phyloP scores from a whole-genome alignment of 2,797 vertebrate genomes.

The Sebastes jordani region DNA sequence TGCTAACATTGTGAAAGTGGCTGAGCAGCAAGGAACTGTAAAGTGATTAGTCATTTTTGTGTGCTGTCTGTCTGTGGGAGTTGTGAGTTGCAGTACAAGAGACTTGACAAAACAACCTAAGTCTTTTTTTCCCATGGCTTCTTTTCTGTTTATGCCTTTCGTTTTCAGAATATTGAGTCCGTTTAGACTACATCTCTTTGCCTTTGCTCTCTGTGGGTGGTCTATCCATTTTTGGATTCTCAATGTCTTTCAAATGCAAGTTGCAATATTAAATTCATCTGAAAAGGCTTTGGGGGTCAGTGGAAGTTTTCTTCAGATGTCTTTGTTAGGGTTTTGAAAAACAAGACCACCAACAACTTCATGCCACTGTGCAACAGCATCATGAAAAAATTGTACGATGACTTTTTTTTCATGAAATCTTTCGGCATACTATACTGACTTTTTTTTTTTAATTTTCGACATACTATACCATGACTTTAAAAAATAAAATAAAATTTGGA shows the following conservation, averaged over 20 bases:
- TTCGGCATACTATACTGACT: no score
- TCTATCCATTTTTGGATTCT: slow-evolving; percentile 58
- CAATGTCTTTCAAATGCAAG: slow-evolving; percentile 70
- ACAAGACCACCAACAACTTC: no score
- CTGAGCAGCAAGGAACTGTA: slow-evolving; percentile 31
- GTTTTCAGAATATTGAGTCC: slow-evolving; percentile 18
- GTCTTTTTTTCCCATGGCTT: slow-evolving; percentile 20
- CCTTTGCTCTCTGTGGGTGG: slow-evolving; percentile 62
- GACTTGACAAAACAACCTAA: slow-evolving; percentile 22
- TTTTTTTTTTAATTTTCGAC: no score
- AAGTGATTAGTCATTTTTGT: slow-evolving; percentile 29
- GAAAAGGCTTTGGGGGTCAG: slow-evolving; percentile 31
- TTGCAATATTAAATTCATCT: slow-evolving; percentile 74
- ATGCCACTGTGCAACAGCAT: no score
- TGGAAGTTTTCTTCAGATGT: slow-evolving; percentile 11
- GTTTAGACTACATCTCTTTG: slow-evolving; percentile 46
- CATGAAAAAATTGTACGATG: no score
- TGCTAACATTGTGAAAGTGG: slow-evolving; percentile 54
- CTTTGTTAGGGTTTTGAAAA: background rate
- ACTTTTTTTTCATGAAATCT: no score
- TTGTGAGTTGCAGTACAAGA: slow-evolving; percentile 36
- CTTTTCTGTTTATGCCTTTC: slow-evolving; percentile 17
- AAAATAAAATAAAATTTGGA: no score
- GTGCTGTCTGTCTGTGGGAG: slow-evolving; percentile 38
- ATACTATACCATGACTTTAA: no score